A percentile compares a stretch with the other conserved stretches of the same genome.
Evolutionary conservation across 2,888 invertebrate genomes (phyloP).

Genomic region (Dynastes grantii): DNA sequence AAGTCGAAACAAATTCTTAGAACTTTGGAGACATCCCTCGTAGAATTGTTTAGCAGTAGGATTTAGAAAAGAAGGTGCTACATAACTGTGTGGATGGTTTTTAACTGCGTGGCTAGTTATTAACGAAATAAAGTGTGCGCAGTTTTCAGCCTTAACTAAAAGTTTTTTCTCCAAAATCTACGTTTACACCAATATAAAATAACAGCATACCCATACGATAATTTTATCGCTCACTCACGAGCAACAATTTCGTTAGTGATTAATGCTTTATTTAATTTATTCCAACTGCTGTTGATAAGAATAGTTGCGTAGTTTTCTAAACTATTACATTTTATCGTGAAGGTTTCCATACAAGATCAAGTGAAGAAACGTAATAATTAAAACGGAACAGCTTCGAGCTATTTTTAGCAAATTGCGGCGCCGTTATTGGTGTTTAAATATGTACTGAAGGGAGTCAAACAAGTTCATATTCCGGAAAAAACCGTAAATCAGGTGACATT

Average conservation of each 20-base stretch:
- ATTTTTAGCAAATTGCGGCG: background rate
- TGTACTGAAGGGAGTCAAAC: background rate
- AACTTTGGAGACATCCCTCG: no score
- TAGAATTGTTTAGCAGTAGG: no score
- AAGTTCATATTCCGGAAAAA: slow-evolving; percentile 14
- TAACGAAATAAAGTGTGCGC: no score
- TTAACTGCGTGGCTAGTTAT: no score
- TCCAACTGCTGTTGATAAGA: slow-evolving; percentile 2
- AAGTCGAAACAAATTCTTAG: no score
- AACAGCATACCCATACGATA: background rate
- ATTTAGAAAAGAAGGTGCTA: no score
- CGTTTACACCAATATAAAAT: background rate
- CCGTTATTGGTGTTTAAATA: background rate
- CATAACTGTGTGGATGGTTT: no score
- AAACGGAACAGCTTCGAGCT: background rate
- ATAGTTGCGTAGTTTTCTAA: background rate
- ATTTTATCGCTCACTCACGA: background rate
- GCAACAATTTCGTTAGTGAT: slow-evolving; percentile 18
- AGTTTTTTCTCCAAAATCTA: background rate
- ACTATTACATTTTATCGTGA: background rate
- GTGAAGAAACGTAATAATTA: background rate
- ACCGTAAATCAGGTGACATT: slow-evolving; percentile 24
- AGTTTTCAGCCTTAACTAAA: background rate
- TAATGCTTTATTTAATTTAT: slow-evolving; percentile 17
- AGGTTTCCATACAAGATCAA: background rate